A percentile compares a stretch with the other conserved stretches of the same genome.
Evolutionary conservation across 2,888 invertebrate species (phyloP).

Genomic region (Athalia circularis): DNA sequence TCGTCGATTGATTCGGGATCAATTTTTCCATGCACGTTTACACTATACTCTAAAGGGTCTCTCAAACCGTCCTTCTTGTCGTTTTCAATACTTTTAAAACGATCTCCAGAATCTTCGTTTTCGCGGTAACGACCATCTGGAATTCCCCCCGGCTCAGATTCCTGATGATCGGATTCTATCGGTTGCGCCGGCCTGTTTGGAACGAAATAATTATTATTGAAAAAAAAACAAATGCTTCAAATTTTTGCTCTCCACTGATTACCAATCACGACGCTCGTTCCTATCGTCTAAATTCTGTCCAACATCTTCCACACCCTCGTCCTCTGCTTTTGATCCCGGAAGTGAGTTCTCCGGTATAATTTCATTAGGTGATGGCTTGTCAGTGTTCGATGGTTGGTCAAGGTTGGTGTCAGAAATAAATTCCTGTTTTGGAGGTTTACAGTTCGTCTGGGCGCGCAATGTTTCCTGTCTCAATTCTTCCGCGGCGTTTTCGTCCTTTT

Average conservation of each 20-base stretch:
- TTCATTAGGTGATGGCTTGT: conserved; percentile 30
- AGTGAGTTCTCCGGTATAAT: conserved; percentile 36
- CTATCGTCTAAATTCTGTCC: no score
- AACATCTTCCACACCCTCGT: no score
- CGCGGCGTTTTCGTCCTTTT: conserved; percentile 51
- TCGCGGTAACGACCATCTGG: not conserved
- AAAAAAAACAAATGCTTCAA: no score
- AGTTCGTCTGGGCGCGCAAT: conserved; percentile 37
- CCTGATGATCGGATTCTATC: no score
- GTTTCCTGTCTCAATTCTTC: conserved; percentile 48
- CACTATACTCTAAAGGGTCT: conserved; percentile 48
- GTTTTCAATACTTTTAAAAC: not conserved
- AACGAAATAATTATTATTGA: no score
- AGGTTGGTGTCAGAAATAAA: conserved; percentile 53
- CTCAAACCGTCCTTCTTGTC: conserved; percentile 2
- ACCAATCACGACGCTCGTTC: no score
- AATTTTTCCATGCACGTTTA: conserved; percentile 35
- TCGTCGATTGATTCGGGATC: conserved; percentile 45
- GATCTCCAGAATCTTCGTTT: not conserved
- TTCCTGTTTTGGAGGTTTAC: conserved; percentile 57
- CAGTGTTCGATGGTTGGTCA: conserved; percentile 14
- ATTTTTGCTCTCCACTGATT: no score
- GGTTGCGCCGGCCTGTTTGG: no score
- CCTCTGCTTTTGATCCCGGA: no score
- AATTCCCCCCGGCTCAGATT: no score